phyloP scores from a whole-genome alignment of 2,888 invertebrate genomes.

The Melieria omissa region DNA sequence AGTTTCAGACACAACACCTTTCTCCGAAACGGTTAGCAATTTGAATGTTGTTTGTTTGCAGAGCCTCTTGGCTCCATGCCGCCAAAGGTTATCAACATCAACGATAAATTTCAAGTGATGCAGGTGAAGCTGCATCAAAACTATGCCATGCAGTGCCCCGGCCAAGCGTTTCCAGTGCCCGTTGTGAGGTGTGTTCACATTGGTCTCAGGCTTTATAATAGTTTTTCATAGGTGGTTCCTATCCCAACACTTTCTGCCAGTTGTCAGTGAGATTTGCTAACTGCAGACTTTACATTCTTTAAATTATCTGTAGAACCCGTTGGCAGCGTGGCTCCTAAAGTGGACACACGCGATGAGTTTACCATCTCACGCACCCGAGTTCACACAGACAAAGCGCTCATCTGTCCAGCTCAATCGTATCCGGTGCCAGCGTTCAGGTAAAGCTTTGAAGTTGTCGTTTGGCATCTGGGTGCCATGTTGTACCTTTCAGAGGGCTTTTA shows the following conservation, averaged over 20 bases:
- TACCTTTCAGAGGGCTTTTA: not conserved
- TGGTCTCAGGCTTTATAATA: no score
- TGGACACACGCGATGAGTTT: conserved; percentile 74
- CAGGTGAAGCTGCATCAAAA: conserved; percentile 68
- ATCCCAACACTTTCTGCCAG: no score
- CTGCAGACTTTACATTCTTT: conserved; percentile 26
- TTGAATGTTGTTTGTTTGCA: conserved; percentile 39
- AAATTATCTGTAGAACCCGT: conserved; percentile 66
- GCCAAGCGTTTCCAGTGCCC: conserved; percentile 80
- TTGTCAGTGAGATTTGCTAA: no score
- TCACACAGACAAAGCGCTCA: conserved; percentile 69
- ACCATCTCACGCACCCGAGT: conserved; percentile 57
- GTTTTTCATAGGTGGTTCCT: no score
- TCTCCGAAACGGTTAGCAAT: not conserved
- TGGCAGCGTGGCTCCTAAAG: conserved; percentile 72
- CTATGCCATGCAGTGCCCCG: conserved; percentile 76
- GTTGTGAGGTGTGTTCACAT: conserved; percentile 70
- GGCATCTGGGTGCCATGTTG: not conserved
- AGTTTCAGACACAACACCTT: conserved; percentile 22
- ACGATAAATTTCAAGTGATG: conserved; percentile 63
- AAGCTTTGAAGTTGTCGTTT: conserved; percentile 43
- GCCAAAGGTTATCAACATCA: conserved; percentile 72
- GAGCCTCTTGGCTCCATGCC: conserved; percentile 70
- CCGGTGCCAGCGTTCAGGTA: conserved; percentile 63
- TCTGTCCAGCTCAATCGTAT: conserved; percentile 75